Percentiles rank a stretch among this genome's conserved stretches.
These are phyloP conservation scores for Toxostoma redivivum DNA, from an alignment of 2,113 vertebrate species.

Conservation along the genomic window DNA sequence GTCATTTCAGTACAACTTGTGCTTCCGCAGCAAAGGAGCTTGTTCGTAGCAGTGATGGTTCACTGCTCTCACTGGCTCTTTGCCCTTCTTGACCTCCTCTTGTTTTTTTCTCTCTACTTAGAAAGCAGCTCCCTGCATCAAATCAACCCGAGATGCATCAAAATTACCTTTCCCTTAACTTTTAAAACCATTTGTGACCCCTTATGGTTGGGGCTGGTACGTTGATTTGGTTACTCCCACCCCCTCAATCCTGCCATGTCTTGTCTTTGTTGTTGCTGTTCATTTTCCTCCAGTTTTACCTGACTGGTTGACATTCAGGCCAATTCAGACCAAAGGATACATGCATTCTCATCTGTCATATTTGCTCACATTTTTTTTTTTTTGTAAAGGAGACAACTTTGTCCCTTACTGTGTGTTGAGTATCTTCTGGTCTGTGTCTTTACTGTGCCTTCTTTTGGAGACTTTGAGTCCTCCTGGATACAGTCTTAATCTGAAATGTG, in stretches of 20 bases:
- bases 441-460: neutral
- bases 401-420: neutral
- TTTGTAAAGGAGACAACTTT: neutral
- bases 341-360: neutral
- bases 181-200: neutral
- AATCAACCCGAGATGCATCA: neutral
- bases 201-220: neutral
- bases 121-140: neutral
- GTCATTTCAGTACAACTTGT: neutral
- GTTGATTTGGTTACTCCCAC: accelerated
- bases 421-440: neutral
- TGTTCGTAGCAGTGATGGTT: accelerated
- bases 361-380: neutral
- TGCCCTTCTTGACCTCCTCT: neutral
- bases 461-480: neutral
- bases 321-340: neutral
- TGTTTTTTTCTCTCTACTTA: neutral
- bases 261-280: neutral
- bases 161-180: neutral
- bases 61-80: neutral
- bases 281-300: neutral
- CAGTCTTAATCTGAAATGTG: neutral
- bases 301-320: neutral
- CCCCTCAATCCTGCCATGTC: accelerated
- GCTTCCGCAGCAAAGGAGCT: neutral